Evolutionary conservation across 2,797 vertebrate species (phyloP).

Genomic region (Etheostoma perlongum): DNA sequence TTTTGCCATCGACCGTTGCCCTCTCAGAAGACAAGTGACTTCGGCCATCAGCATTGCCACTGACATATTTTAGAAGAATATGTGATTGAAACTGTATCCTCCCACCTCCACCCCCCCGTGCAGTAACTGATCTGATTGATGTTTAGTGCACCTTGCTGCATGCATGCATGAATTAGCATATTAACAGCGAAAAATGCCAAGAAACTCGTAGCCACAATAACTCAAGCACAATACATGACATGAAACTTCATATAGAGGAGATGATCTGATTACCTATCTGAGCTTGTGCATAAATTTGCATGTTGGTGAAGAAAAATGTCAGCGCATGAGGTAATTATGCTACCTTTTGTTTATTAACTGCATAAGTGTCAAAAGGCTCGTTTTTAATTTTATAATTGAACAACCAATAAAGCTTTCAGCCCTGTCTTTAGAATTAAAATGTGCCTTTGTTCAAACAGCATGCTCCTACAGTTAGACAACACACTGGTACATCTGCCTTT

Average conservation of each 20-base stretch:
- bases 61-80: conserved; percentile 1
- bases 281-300: conserved; percentile 14
- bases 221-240: conserved; percentile 17
- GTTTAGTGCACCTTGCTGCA: conserved; percentile 32
- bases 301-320: conserved; percentile 1
- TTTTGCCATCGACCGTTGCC: conserved; percentile 17
- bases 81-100: neutral
- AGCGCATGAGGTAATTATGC: neutral
- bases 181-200: conserved; percentile 8
- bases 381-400: conserved; percentile 1
- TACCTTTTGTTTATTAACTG: conserved; percentile 6
- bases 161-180: conserved; percentile 42
- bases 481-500: too few species aligned
- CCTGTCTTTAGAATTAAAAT: neutral
- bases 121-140: conserved; percentile 29
- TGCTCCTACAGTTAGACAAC: neutral
- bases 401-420: neutral
- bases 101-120: neutral
- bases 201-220: conserved; percentile 4
- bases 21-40: conserved; percentile 10
- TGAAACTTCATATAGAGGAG: conserved; percentile 3
- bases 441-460: neutral
- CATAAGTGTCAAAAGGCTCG: neutral
- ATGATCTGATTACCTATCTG: conserved; percentile 26
- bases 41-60: neutral